Evolutionary conservation across 2,113 vertebrate species (phyloP), one percentile per base, ranked within the genome.

Genomic region (Psilopsiagon aymara): DNA sequence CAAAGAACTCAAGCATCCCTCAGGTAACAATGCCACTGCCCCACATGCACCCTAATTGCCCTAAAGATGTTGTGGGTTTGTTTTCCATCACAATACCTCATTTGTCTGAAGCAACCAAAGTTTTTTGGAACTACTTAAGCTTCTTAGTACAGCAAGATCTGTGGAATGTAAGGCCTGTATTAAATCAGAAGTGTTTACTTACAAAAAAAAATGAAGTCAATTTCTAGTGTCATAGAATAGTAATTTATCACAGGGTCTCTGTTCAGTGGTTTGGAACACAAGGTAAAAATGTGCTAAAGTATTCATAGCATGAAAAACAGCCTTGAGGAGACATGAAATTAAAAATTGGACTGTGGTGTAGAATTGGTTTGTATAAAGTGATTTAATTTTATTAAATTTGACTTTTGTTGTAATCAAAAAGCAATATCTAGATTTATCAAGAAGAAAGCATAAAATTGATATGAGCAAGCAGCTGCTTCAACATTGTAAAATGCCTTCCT

Each of bases 161-260:
- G 49, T 76, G 10, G 75, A 86, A 91, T 75, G 57, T 92, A 81
- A 96, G 95, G 91, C 84, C 79, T 88, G 88, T 73, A 84, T 94
- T 90, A 95, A 96, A 97, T 91, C 82, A 59, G 64, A 73, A 81
- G 84, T 94, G 77, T 96, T 97, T 97, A 88, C 92, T 83, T 78
- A 63, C 17, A 70, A 93, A 94, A 94, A 94, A 94, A 57, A 92
- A 44, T 86, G 92, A 94, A 97, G 95, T 91, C 92, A 94, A 71
- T 83, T 23, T 59, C n/a, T 59, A 23, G 41, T 95, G 88, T 93
- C 95, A 81, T 8, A 59, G 73, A 82, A 79, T 13, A 90, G 88
- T 49, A 95, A 95, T 97, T 96, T 92, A 92, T 98, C 95, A 85
- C 28, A 78, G 52, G 43, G 78, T 70, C 95, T 95, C 19, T 6